Conservation (phyloP, 2,113 vertebrate genomes). For the Heloderma charlesbogerti region DNA sequence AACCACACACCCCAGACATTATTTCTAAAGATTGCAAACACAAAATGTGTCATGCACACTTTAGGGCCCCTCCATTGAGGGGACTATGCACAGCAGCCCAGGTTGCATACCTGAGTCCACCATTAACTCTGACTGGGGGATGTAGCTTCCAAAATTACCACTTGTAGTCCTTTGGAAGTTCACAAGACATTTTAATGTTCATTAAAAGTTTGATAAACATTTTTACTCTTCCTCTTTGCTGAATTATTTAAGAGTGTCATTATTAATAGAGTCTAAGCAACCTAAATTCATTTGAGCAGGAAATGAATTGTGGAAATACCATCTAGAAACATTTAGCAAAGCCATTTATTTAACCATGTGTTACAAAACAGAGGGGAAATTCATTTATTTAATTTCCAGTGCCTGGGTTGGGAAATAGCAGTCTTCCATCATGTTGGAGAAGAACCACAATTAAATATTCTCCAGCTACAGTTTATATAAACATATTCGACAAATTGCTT, state of each 20-base stretch:
- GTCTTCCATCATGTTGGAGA: neutral
- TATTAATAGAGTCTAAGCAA: neutral
- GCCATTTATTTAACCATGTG: slow-evolving; percentile 20
- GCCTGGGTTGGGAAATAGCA: rapidly evolving
- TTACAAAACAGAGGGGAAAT: slow-evolving; percentile 13
- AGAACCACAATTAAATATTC: slow-evolving; percentile 10
- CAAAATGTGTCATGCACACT: neutral
- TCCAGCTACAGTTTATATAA: slow-evolving; percentile 39
- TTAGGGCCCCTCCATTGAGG: neutral
- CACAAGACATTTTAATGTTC: slow-evolving; percentile 7
- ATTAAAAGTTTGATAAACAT: slow-evolving; percentile 32
- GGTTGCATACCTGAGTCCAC: neutral
- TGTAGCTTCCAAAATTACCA: neutral
- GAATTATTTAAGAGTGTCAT: slow-evolving; percentile 1
- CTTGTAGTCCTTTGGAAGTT: neutral
- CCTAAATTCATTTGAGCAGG: neutral
- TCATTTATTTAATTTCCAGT: neutral
- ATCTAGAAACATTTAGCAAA: neutral
- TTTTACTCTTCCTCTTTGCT: neutral
- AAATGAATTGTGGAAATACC: slow-evolving; percentile 22
- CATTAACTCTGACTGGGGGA: neutral
- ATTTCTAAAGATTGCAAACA: neutral
- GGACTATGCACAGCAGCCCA: neutral
- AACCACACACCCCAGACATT: neutral
- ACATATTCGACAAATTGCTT: neutral